Evolutionary conservation across 1,140 invertebrate genomes (phyloP), one percentile per base, ranked within the genome.

Genomic region (Neocloeon triangulifer): DNA sequence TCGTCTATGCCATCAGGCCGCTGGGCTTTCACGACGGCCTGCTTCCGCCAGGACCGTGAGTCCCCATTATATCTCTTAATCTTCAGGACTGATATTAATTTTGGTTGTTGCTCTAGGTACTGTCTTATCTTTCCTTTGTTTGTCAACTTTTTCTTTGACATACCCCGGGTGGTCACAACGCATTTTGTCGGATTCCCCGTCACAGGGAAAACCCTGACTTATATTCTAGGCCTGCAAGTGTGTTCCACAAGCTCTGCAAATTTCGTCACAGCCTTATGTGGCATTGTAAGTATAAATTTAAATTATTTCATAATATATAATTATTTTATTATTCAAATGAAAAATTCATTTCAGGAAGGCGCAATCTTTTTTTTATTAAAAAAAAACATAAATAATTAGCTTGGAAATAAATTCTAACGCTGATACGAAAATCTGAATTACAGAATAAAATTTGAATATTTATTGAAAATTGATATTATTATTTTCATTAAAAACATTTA

Each of bases 171-270:
- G 12, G 53, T 58, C 15, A 46, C 56, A 20, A 57, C 55, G 2
- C 46, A 53, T 35, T 48, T 64, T 12, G 31, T 61, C 30, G 61
- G 62, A 9, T 48, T 63, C 16, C 60, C 62, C 13, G 49, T 64
- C 14, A 63, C 61, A 10, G 59, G 59, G 9, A 64, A 64, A 42
- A 61, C 59, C 8, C 41, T 64, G 21, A 61, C 59, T 18, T 64
- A 64, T 42, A 47, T 63, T 13, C 40, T 64, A 4, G 61, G 60
- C 4, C 43, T 64, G 19, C 62, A 64, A 50, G 57, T 54, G 19
- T 47, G 43, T 33, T 46, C 47, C 19, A 49, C 51, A 15, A 51
- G 51, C 15, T 25, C 39, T 29, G 46, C 52, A 25, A 49, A 51
- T n/a, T 41, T 39, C 14, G 41, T 55, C 22, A 45, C 50, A 22